phyloP scores from a whole-genome alignment of 1,140 invertebrate genomes.

The Neodiprion virginianus region DNA sequence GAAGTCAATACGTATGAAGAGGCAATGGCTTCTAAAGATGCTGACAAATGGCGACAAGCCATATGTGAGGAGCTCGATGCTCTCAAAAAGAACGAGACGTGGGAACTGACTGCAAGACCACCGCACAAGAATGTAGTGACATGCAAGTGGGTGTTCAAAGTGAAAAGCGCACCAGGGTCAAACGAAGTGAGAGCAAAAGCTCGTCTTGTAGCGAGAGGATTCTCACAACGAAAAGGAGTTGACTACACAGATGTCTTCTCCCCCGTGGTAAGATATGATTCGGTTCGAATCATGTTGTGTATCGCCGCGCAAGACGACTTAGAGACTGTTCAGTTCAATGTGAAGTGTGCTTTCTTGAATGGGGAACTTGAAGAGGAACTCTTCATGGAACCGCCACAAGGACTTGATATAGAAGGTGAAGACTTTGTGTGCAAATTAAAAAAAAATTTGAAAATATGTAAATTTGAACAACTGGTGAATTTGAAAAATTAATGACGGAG shows the following conservation, averaged over 20 bases:
- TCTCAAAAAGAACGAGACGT: conserved; percentile 34
- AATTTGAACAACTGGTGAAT: too few relatives aligned
- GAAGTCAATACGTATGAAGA: conserved; percentile 20
- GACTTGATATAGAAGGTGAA: conserved; percentile 32
- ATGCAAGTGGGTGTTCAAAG: conserved; percentile 52
- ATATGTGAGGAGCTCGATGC: conserved; percentile 30
- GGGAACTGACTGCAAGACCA: conserved; percentile 42
- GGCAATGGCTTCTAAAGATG: conserved; percentile 17
- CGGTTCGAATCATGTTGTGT: neutral
- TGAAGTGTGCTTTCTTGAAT: conserved; percentile 50
- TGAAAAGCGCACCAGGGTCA: conserved; percentile 33
- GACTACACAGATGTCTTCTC: conserved; percentile 34
- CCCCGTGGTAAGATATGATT: conserved; percentile 33
- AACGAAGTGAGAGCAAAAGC: conserved; percentile 33
- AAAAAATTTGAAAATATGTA: too few relatives aligned
- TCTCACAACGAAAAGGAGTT: conserved; percentile 36
- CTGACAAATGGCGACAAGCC: conserved; percentile 23
- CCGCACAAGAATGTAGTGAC: conserved; percentile 35
- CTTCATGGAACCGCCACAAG: conserved; percentile 47
- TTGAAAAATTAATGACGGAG: too few relatives aligned
- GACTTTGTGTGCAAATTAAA: conserved; percentile 36
- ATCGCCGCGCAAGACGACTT: conserved; percentile 35
- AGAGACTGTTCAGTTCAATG: conserved; percentile 48
- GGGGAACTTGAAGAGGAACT: conserved; percentile 43
- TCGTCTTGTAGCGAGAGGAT: conserved; percentile 42